Conservation (phyloP, 2,888 invertebrate genomes). For the Nebria brevicollis region DNA sequence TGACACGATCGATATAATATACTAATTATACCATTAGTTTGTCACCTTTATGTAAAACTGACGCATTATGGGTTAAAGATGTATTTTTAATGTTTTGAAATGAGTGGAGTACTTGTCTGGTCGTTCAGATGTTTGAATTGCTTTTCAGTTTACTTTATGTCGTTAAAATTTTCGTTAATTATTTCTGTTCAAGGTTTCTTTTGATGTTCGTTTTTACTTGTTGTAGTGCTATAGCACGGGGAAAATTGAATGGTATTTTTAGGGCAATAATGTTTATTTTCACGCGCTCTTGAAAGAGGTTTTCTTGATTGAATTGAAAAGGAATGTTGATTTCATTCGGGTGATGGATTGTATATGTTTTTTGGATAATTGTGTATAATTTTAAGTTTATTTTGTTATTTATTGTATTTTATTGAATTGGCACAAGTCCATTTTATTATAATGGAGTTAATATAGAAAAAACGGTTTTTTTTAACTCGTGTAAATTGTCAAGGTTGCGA, state of each 20-base stretch:
- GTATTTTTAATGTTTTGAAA: background rate
- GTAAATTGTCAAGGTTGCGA: no score
- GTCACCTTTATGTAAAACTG: background rate
- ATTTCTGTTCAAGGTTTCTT: slow-evolving; percentile 9
- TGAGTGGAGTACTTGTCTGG: background rate
- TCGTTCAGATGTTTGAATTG: background rate
- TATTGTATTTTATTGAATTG: background rate
- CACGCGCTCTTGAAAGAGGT: background rate
- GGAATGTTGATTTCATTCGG: background rate
- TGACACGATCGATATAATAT: background rate
- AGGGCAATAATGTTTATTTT: slow-evolving; percentile 6
- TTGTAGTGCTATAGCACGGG: background rate
- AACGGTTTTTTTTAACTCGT: no score
- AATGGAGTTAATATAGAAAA: no score
- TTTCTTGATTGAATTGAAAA: background rate
- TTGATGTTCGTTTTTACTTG: background rate
- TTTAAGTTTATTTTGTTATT: background rate
- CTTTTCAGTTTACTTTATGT: background rate
- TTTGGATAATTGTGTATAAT: background rate
- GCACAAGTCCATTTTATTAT: background rate
- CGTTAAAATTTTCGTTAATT: slow-evolving; percentile 17
- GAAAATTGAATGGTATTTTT: slow-evolving; percentile 11
- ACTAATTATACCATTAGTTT: background rate
- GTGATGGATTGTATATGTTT: background rate
- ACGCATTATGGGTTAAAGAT: background rate